A percentile compares a stretch with the other conserved stretches of the same genome.
Conservation (phyloP, 2,113 vertebrate species). For the Lichenostomus cassidix region DNA sequence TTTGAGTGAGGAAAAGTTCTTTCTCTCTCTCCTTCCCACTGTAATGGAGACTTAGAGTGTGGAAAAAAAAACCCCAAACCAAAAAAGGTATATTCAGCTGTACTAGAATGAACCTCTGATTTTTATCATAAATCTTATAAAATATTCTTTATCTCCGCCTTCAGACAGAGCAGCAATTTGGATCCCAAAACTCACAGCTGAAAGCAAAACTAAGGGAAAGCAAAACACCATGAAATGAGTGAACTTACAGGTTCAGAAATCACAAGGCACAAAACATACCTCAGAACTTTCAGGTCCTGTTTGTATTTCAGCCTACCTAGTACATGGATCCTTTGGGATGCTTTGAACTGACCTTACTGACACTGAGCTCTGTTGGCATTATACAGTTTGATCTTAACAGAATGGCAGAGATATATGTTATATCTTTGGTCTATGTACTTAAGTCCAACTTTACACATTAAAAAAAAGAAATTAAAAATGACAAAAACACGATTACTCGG, state of each 20-base stretch:
- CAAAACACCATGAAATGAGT: neutral
- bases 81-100: neutral
- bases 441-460: neutral
- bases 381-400: neutral
- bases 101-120: rapidly evolving
- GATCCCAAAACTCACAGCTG: neutral
- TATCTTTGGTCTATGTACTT: neutral
- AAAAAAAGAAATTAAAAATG: neutral
- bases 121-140: neutral
- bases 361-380: neutral
- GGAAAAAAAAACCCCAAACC: neutral
- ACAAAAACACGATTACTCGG: neutral
- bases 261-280: neutral
- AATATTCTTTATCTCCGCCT: neutral
- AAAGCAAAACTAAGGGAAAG: neutral
- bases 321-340: neutral
- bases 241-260: neutral
- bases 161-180: neutral
- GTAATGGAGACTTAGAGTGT: neutral
- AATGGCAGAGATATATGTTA: neutral
- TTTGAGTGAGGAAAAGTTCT: neutral
- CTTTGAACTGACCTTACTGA: neutral
- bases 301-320: neutral
- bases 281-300: neutral
- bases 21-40: neutral